Evolutionary conservation across 2,888 invertebrate genomes (phyloP).

Genomic region (Venusia cambrica): DNA sequence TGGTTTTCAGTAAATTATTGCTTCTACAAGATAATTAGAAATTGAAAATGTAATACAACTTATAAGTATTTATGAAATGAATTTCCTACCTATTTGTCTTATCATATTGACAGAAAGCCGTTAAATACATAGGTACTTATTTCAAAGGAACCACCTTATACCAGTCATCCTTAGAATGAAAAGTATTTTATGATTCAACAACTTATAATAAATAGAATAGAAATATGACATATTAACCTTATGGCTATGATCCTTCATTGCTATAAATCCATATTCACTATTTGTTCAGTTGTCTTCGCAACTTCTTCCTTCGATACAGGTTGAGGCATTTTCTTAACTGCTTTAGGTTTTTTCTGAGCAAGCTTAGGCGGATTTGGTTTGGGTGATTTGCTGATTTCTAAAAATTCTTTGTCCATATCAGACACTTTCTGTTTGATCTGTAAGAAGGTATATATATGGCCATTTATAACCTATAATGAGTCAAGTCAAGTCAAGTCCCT

Average conservation of each 20-base stretch:
- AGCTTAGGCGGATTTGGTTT: constrained; percentile 34
- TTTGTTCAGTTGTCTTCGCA: constrained; percentile 50
- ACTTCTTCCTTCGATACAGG: constrained; percentile 63
- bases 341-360: constrained; percentile 21
- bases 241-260: constrained; percentile 17
- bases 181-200: constrained; percentile 8
- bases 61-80: too few species aligned
- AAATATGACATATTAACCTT: constrained; percentile 17
- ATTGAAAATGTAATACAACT: too few species aligned
- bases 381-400: constrained; percentile 56
- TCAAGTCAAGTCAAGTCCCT: too few species aligned
- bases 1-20: too few species aligned
- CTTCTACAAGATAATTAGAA: too few species aligned
- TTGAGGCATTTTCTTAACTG: constrained; percentile 42
- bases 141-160: too few species aligned
- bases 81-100: too few species aligned
- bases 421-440: constrained; percentile 70
- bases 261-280: constrained; percentile 69
- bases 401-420: constrained; percentile 65
- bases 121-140: too few species aligned
- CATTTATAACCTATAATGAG: too few species aligned
- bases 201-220: constrained; percentile 15
- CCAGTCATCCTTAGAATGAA: not conserved
- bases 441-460: too few species aligned
- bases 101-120: too few species aligned